Evolutionary conservation across 2,113 vertebrate species (phyloP).

Genomic region (Prionailurus viverrinus): DNA sequence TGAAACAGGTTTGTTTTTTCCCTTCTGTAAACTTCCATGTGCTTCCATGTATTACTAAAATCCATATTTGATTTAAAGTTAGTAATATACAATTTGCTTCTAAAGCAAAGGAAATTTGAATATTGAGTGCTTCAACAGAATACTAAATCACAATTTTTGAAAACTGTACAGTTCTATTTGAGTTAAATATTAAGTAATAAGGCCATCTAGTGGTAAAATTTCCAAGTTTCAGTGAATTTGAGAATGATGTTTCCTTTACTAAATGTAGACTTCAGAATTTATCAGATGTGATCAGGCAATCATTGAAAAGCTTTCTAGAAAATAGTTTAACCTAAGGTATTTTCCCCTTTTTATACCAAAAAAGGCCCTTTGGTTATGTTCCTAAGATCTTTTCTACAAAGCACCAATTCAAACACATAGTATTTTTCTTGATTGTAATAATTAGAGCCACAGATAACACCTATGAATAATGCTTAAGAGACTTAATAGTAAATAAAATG

Average conservation of each 20-base stretch:
- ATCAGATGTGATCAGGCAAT: neutral
- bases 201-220: constrained; percentile 67
- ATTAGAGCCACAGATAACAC: neutral
- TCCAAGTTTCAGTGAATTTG: constrained; percentile 41
- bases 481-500: constrained; percentile 48
- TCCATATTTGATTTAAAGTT: constrained; percentile 38
- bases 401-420: neutral
- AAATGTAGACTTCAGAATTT: constrained; percentile 16
- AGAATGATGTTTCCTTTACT: neutral
- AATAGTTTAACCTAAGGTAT: neutral
- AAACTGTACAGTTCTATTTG: constrained; percentile 18
- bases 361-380: neutral
- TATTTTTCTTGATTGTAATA: constrained; percentile 34
- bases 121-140: neutral
- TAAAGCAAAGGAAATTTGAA: constrained; percentile 30
- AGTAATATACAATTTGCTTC: neutral
- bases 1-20: constrained; percentile 26
- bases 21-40: neutral
- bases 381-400: constrained; percentile 32
- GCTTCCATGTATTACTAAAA: neutral
- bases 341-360: neutral
- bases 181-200: constrained; percentile 59
- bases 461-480: neutral
- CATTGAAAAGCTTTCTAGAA: neutral
- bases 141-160: constrained; percentile 47